Conservation (phyloP, 2,797 vertebrate species). For the Sebastes aleutianus region DNA sequence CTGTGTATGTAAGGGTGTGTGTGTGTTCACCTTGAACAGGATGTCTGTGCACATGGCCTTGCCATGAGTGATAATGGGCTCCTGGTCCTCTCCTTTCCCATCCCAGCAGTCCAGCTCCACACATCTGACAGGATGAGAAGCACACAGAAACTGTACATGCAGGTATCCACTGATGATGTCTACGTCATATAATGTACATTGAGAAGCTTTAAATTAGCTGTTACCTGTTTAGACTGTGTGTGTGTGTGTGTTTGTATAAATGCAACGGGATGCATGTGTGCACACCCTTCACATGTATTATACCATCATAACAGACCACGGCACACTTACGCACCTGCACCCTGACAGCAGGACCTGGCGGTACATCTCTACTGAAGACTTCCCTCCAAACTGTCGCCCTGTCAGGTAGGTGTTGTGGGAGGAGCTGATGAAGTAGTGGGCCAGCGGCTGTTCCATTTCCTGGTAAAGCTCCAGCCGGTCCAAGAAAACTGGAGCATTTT, state of each 20-base stretch:
- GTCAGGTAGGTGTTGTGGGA: conserved; percentile 98
- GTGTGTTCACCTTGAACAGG: conserved; percentile 91
- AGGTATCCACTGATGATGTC: background rate
- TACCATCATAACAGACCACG: background rate
- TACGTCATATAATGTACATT: background rate
- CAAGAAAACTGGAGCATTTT: conserved; percentile 97
- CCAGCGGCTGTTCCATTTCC: conserved; percentile 97
- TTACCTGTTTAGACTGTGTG: background rate
- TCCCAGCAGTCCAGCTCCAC: conserved; percentile 99
- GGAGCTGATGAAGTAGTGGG: conserved; percentile 98
- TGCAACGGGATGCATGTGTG: background rate
- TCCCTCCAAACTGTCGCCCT: conserved; percentile 96
- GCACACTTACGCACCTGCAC: conserved; percentile 85
- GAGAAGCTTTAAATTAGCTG: background rate
- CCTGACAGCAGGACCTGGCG: conserved; percentile 96
- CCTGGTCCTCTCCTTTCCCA: conserved; percentile 98
- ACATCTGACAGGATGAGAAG: conserved; percentile 81
- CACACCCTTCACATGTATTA: too few relatives aligned
- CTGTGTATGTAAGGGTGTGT: background rate
- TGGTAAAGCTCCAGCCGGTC: conserved; percentile 96
- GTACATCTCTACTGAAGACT: conserved; percentile 98
- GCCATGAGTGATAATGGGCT: conserved; percentile 98
- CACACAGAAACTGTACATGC: background rate
- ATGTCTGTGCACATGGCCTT: conserved; percentile 99
- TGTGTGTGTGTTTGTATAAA: background rate